These are phyloP conservation scores for Nannospalax galili DNA, from an alignment of 2,113 vertebrate genomes.

Conservation along the genomic window DNA sequence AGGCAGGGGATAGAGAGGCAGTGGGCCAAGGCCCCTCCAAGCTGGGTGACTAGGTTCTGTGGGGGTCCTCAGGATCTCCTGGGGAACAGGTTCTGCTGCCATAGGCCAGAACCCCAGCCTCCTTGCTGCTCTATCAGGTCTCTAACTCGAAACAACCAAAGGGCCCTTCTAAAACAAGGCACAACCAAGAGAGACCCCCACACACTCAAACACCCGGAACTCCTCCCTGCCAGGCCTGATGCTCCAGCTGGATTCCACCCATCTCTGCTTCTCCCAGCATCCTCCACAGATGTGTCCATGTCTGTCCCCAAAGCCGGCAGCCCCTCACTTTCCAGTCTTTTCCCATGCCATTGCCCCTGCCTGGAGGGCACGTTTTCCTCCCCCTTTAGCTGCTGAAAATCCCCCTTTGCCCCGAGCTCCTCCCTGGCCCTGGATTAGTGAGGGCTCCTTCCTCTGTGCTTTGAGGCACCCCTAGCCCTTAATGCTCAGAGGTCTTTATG, in stretches of 20 bases:
- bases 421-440: neutral
- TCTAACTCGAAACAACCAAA: neutral
- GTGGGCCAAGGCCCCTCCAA: neutral
- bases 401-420: neutral
- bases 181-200: neutral
- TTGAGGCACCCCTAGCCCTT: neutral
- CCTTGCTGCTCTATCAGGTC: neutral
- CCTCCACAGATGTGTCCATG: neutral
- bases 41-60: neutral
- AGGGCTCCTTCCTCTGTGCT: no score
- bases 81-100: no score
- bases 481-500: neutral
- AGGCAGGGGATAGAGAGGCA: constrained; percentile 17
- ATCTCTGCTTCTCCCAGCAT: neutral
- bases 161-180: no score
- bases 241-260: no score
- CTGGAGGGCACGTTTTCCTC: neutral
- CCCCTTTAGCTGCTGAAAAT: no score
- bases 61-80: neutral
- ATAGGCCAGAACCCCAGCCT: fast-evolving
- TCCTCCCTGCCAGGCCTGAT: fast-evolving
- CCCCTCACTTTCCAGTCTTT: neutral
- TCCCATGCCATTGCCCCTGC: neutral
- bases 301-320: neutral
- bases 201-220: no score